Evolutionary conservation across 2,113 vertebrate genomes (phyloP).

Genomic region (Ceuthmochares aereus): DNA sequence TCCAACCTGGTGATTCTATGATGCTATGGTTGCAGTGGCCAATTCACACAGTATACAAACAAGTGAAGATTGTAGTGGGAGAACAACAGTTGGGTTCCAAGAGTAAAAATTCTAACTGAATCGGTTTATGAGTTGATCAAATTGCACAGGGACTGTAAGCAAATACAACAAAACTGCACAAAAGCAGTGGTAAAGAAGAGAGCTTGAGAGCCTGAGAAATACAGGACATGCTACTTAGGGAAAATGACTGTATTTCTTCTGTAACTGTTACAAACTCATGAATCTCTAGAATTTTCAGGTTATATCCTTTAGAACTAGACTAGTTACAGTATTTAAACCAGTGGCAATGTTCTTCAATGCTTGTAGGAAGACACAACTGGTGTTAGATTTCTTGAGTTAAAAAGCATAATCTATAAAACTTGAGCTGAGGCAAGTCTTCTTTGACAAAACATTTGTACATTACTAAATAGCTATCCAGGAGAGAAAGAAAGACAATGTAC

Average conservation of each 20-base stretch:
- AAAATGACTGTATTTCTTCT: not conserved
- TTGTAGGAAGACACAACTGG: not conserved
- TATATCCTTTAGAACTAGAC: not conserved
- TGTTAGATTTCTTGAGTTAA: not conserved
- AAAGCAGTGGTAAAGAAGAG: not conserved
- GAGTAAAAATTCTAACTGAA: not conserved
- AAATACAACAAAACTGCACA: not conserved
- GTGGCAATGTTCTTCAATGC: not conserved
- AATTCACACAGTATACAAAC: not conserved
- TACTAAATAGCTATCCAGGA: not conserved
- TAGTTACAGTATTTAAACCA: not conserved
- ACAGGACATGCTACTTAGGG: not conserved
- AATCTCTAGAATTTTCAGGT: not conserved
- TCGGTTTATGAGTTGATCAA: not conserved
- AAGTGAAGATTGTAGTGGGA: not conserved
- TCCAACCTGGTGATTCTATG: too few relatives aligned
- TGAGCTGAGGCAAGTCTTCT: not conserved
- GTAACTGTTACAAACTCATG: not conserved
- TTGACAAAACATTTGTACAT: not conserved
- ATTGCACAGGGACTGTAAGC: not conserved
- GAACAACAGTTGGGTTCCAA: not conserved
- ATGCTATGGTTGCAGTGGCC: not conserved
- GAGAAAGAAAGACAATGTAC: not conserved
- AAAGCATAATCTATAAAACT: not conserved
- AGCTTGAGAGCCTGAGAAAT: not conserved